Evolutionary conservation across 2,113 vertebrate species (phyloP).

Genomic region (Nyctibius bracteatus): DNA sequence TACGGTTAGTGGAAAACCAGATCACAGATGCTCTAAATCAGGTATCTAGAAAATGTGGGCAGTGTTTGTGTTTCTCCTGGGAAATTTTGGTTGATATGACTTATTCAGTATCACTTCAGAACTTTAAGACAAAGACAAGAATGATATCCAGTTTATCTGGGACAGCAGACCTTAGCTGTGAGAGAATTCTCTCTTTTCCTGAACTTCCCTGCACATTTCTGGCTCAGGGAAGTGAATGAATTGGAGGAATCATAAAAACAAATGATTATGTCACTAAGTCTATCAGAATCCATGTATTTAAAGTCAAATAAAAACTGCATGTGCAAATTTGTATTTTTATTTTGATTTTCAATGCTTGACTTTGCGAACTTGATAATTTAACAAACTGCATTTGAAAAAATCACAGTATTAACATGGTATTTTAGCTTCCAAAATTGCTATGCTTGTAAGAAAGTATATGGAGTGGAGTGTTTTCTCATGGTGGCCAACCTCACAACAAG

Average conservation of each 20-base stretch:
- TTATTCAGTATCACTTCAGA: not conserved
- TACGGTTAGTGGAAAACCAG: not conserved
- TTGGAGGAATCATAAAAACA: not conserved
- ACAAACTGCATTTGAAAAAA: not conserved
- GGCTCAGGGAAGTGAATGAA: not conserved
- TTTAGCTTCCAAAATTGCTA: not conserved
- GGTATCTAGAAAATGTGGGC: not conserved
- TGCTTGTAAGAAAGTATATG: not conserved
- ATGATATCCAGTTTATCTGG: not conserved
- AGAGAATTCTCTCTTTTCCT: not conserved
- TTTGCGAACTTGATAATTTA: not conserved
- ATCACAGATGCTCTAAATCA: not conserved
- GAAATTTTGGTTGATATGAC: not conserved
- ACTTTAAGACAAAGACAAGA: not conserved
- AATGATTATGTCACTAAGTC: not conserved
- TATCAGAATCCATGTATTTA: not conserved
- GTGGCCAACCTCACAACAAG: not conserved
- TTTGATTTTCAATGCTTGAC: not conserved
- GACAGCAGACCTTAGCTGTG: not conserved
- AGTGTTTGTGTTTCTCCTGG: not conserved
- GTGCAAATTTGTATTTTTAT: not conserved
- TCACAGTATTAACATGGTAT: not conserved
- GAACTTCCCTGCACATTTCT: not conserved
- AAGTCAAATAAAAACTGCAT: not conserved
- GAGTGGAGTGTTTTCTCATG: not conserved